Evolutionary conservation across 2,113 vertebrate species (phyloP).

Genomic region (Nestor notabilis): DNA sequence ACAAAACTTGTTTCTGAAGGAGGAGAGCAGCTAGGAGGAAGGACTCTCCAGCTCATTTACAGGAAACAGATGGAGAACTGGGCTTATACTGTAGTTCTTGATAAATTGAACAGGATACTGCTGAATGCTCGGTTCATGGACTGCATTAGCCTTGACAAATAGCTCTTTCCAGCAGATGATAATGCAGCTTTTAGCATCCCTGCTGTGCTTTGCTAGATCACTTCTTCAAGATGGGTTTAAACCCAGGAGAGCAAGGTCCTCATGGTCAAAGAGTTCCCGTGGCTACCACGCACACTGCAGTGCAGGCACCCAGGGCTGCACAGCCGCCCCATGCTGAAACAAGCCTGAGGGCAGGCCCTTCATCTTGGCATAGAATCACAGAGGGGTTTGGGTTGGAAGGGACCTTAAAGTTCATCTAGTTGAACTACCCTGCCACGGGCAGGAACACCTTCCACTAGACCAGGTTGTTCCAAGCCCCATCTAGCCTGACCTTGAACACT

Average conservation of each 20-base stretch:
- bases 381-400: background rate
- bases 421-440: background rate
- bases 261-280: rapidly evolving
- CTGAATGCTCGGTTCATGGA: background rate
- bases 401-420: background rate
- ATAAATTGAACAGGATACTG: background rate
- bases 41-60: background rate
- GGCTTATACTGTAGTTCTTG: background rate
- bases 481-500: background rate
- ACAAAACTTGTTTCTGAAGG: background rate
- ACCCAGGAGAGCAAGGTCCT: background rate
- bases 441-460: background rate
- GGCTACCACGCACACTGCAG: background rate
- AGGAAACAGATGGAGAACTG: constrained; percentile 30
- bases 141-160: background rate
- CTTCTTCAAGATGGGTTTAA: background rate
- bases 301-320: rapidly evolving
- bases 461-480: background rate
- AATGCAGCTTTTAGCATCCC: background rate
- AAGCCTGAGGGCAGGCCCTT: background rate
- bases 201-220: background rate
- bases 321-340: background rate
- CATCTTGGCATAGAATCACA: background rate
- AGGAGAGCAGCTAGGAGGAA: background rate
- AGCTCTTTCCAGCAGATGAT: background rate